Evolutionary conservation across 2,797 vertebrate species (phyloP), one percentile per base, ranked within the genome.

Genomic region (Eutrigla gurnardus): DNA sequence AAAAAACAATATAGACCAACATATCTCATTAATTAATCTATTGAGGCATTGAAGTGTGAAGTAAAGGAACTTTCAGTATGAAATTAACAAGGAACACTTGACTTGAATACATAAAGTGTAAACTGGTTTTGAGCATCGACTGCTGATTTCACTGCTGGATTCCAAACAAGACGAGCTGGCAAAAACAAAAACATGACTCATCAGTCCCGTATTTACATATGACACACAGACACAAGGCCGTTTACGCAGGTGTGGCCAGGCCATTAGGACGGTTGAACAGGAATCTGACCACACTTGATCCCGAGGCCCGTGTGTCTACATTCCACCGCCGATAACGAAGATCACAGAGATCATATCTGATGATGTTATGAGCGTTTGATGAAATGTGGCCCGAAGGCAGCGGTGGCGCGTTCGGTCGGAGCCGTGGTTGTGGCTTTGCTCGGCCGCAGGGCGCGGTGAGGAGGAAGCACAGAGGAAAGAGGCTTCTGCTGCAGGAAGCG

Each of bases 401-500:
- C 25, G 25, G 25, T 25, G 25, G 7, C 46, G 40, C 33, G 54
- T 57, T 45, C 4, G 53, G 25, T 53, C 12, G 12, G 57, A 61
- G 39, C 47, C 57, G 47, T 7, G 47, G 6, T 43, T 47, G 43
- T 59, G 53, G 40, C 69, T n/a, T 39, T 11, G 35, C 12, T 13
- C 45, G 46, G 53, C 37, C 73, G 61, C 18, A 32, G 58, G 62
- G 37, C 64, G 72, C n/a, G 4, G 83, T 47, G 17, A 54, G 53
- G 49, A 45, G 50, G 67, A 66, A 76, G 66, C 54, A 45, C 49
- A 55, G 73, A 62, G 78, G 65, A 55, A 74, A 76, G 78, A 66
- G 70, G 62, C 57, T 67, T 66, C 32, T 68, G 66, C 55, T 43
- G 66, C 65, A 86, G 91, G 91, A 91, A 90, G 83, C 61, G 11